Conservation (phyloP, 2,888 invertebrate genomes). For the Andrena hattorfiana region DNA sequence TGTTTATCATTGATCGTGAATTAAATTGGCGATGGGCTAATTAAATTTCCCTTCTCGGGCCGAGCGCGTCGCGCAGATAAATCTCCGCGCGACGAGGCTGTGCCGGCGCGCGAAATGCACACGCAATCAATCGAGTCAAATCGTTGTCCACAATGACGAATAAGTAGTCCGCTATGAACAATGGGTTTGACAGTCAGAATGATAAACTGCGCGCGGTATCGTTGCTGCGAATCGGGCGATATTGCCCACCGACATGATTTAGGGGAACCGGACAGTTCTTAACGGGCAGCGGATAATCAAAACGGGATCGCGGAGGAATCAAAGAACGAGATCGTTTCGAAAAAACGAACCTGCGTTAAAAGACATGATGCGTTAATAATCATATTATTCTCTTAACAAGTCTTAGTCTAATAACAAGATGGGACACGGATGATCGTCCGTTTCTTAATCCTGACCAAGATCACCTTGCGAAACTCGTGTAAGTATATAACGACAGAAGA, state of each 20-base stretch:
- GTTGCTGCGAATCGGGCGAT: slow-evolving; percentile 25
- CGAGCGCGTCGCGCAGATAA: background rate
- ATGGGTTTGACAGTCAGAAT: slow-evolving; percentile 55
- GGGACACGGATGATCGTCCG: background rate
- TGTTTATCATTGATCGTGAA: background rate
- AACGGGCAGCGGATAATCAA: background rate
- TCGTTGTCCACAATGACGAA: slow-evolving; percentile 56
- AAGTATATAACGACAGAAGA: background rate
- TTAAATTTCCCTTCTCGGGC: slow-evolving; percentile 16
- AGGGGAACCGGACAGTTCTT: slow-evolving; percentile 26
- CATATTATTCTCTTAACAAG: too few species aligned
- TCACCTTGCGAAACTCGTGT: background rate
- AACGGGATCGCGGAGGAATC: background rate
- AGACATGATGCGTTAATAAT: too few species aligned
- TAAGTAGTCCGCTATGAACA: slow-evolving; percentile 53
- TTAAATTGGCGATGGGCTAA: slow-evolving; percentile 2
- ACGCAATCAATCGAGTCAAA: slow-evolving; percentile 53
- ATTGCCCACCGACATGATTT: slow-evolving; percentile 43
- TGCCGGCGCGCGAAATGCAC: background rate
- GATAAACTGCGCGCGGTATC: slow-evolving; percentile 46
- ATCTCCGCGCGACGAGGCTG: slow-evolving; percentile 2
- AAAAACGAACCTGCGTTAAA: too few species aligned
- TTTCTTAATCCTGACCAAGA: background rate
- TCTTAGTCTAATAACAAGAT: too few species aligned
- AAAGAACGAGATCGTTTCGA: background rate